Conservation (phyloP, 2,888 invertebrate species). For the Caenorhabditis sp. region DNA sequence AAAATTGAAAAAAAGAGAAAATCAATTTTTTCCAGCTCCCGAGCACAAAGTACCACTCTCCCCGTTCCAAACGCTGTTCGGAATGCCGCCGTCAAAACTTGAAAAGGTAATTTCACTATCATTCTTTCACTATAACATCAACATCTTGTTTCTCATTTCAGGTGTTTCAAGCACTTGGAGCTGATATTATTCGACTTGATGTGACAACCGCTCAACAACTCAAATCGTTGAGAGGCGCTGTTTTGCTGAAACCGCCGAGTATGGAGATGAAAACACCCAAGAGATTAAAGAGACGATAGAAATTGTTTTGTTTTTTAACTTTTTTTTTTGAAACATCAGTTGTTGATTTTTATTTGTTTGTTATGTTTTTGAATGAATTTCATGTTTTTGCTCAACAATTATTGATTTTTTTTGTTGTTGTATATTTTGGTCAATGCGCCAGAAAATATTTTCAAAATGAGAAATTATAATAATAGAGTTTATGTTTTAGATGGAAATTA, state of each 20-base stretch:
- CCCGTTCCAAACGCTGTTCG: slow-evolving; percentile 24
- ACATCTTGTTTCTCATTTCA: no score
- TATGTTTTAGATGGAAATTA: no score
- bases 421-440: no score
- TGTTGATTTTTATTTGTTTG: slow-evolving; percentile 6
- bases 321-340: background rate
- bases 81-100: slow-evolving; percentile 20
- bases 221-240: slow-evolving; percentile 38
- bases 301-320: slow-evolving; percentile 11
- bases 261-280: slow-evolving; percentile 8
- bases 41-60: slow-evolving; percentile 38
- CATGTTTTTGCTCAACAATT: no score
- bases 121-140: no score
- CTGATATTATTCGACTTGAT: slow-evolving; percentile 33
- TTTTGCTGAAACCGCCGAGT: slow-evolving; percentile 40
- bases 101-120: slow-evolving; percentile 20
- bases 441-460: no score
- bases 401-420: background rate
- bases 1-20: slow-evolving; percentile 1
- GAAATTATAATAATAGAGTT: no score
- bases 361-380: slow-evolving; percentile 1
- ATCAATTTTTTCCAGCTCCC: slow-evolving; percentile 11
- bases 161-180: slow-evolving; percentile 46
- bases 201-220: slow-evolving; percentile 24
- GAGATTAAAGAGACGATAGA: slow-evolving; percentile 25